A percentile compares a stretch with the other conserved stretches of the same genome.
phyloP scores from a whole-genome alignment of 2,113 vertebrate species.

The Neotoma lepida region DNA sequence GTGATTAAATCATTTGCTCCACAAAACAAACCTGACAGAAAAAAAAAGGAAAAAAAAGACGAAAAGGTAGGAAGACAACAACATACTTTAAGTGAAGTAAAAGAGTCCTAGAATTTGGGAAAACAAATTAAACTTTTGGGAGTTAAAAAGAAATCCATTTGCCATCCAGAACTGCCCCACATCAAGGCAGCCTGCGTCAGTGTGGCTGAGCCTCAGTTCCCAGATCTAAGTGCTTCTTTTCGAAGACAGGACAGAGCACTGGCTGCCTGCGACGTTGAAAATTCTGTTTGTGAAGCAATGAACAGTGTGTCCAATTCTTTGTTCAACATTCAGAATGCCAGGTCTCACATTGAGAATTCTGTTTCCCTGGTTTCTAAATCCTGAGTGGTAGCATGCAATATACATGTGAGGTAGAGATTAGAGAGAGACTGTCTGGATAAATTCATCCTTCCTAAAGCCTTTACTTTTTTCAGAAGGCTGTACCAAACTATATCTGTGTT shows the following conservation, averaged over 20 bases:
- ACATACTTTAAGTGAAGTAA: constrained; percentile 45
- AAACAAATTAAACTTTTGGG: constrained; percentile 40
- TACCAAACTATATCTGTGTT: background rate
- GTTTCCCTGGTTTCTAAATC: constrained; percentile 77
- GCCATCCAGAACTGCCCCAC: background rate
- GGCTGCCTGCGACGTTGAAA: constrained; percentile 75
- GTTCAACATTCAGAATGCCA: constrained; percentile 70
- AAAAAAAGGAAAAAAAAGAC: no score
- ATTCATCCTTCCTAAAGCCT: constrained; percentile 39
- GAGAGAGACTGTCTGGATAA: constrained; percentile 56
- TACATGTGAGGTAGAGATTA: constrained; percentile 67
- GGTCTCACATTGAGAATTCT: constrained; percentile 70
- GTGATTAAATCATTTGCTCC: constrained; percentile 32
- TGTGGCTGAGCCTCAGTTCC: no score
- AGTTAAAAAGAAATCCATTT: background rate
- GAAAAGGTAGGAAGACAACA: background rate
- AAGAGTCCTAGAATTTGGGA: constrained; percentile 35
- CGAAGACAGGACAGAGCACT: constrained; percentile 40
- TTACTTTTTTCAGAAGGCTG: background rate
- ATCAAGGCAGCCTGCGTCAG: background rate
- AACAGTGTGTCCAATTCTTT: constrained; percentile 79
- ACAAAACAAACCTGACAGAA: background rate
- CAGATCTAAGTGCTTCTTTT: constrained; percentile 67
- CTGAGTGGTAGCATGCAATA: constrained; percentile 67
- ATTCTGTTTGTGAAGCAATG: constrained; percentile 79